Conservation (phyloP, 2,113 vertebrate species). For the Engraulis encrasicolus region DNA sequence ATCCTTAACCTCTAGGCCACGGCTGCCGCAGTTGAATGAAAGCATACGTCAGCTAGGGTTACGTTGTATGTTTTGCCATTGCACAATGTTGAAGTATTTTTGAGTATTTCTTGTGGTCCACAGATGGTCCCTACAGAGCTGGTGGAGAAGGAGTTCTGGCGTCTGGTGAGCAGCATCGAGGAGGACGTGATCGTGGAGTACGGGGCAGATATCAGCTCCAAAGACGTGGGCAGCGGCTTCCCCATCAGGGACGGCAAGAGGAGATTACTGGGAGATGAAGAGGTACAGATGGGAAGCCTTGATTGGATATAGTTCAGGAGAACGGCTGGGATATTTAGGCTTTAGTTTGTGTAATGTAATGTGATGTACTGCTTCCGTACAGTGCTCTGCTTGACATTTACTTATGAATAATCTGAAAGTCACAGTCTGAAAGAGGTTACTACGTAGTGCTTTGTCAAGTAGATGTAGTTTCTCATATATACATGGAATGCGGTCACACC, state of each 20-base stretch:
- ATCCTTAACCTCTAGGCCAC: too few species aligned
- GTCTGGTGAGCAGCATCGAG: constrained; percentile 96
- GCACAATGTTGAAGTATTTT: too few species aligned
- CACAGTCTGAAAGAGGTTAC: too few species aligned
- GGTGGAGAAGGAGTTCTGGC: constrained; percentile 98
- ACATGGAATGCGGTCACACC: too few species aligned
- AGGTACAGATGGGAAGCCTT: constrained; percentile 73
- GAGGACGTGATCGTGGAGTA: constrained; percentile 98
- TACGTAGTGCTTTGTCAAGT: too few species aligned
- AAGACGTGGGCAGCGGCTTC: constrained; percentile 96
- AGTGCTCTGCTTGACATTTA: neutral
- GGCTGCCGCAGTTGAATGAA: too few species aligned
- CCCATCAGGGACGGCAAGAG: constrained; percentile 88
- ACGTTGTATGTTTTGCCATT: too few species aligned
- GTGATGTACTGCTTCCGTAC: neutral
- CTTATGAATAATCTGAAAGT: too few species aligned
- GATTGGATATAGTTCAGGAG: neutral
- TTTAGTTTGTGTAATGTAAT: neutral
- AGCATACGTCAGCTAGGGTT: too few species aligned
- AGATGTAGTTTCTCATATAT: too few species aligned
- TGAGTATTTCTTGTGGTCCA: neutral
- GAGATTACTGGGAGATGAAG: constrained; percentile 91
- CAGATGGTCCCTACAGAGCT: constrained; percentile 98
- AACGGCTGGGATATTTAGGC: neutral
- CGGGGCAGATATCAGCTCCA: constrained; percentile 96